These are phyloP conservation scores for Ruditapes philippinarum DNA, from an alignment of 1,140 invertebrate genomes.

Conservation along the genomic window DNA sequence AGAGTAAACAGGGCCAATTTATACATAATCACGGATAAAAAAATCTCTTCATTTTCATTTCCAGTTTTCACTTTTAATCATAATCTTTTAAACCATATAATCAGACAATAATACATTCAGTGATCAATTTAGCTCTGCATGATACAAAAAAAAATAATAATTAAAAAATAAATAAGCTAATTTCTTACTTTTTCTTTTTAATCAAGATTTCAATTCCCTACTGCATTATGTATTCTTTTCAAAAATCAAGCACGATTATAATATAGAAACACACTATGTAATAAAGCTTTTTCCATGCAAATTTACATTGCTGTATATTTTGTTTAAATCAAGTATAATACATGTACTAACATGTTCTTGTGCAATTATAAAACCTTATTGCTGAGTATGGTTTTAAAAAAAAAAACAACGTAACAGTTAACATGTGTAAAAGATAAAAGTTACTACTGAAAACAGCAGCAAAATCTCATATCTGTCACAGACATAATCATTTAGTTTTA, in stretches of 20 bases:
- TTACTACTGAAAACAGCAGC: slow-evolving; percentile 23
- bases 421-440: slow-evolving; percentile 33
- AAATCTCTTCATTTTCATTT: too few species aligned
- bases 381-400: slow-evolving; percentile 18
- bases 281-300: neutral
- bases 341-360: slow-evolving; percentile 12
- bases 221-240: too few species aligned
- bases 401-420: slow-evolving; percentile 2
- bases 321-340: neutral
- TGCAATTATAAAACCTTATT: slow-evolving; percentile 16
- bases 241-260: neutral
- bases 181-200: neutral
- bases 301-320: neutral
- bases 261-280: neutral
- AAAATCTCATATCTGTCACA: slow-evolving; percentile 10
- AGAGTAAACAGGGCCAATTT: too few species aligned
- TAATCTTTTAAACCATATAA: too few species aligned
- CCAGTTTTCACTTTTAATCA: too few species aligned
- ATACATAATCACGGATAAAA: too few species aligned
- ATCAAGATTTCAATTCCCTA: too few species aligned
- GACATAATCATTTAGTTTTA: neutral
- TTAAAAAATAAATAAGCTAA: neutral
- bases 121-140: neutral
- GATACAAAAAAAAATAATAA: neutral
- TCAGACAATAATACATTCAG: too few species aligned